phyloP scores from a whole-genome alignment of 1,140 invertebrate species.

The Maniola jurtina region DNA sequence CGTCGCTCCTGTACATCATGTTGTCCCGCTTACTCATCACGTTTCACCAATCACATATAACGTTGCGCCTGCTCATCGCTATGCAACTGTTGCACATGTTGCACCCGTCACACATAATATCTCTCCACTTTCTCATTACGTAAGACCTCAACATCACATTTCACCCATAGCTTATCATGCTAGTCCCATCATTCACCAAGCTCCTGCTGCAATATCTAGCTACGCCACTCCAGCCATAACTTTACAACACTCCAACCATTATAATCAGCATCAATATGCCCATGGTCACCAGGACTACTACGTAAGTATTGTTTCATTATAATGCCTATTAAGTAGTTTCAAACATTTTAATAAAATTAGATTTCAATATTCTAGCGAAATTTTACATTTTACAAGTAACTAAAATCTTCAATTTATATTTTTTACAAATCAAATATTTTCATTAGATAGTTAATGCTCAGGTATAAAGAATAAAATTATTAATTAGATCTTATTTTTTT shows the following conservation, averaged over 20 bases:
- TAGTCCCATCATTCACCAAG: neutral
- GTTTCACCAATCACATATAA: neutral
- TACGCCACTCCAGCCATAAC: neutral
- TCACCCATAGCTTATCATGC: neutral
- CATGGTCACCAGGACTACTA: constrained; percentile 24
- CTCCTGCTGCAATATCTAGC: neutral
- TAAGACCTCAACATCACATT: neutral
- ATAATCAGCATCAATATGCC: constrained; percentile 4
- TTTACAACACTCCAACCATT: neutral
- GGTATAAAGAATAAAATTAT: no score
- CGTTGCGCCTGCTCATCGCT: neutral
- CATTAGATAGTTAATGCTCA: no score
- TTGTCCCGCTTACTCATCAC: neutral
- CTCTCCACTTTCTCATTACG: neutral
- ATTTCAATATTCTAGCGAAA: no score
- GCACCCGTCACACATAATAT: neutral
- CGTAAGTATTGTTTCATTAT: constrained; percentile 8
- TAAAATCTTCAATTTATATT: no score
- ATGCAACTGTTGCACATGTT: neutral
- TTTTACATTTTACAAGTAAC: no score
- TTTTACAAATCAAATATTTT: no score
- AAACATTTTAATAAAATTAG: no score
- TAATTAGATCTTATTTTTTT: no score
- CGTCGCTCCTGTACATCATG: constrained; percentile 4
- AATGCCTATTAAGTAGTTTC: neutral